These are phyloP conservation scores for Danio kyathit DNA, from an alignment of 2,797 vertebrate genomes.

Conservation along the genomic window DNA sequence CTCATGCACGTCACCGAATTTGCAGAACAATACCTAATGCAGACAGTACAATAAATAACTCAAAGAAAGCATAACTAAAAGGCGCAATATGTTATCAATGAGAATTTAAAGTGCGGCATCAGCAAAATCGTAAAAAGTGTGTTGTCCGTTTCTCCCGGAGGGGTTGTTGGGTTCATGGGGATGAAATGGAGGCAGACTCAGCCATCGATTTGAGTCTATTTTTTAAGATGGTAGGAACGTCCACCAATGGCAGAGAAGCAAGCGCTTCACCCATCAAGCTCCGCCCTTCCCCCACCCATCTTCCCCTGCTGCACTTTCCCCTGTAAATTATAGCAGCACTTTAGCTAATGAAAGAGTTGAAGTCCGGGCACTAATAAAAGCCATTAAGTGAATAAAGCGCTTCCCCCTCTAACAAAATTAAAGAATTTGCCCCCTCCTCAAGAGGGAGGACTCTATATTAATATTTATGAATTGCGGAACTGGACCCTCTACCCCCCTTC, in stretches of 20 bases:
- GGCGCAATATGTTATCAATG: constrained; percentile 9
- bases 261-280: constrained; percentile 69
- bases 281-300: constrained; percentile 70
- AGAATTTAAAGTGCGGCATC: constrained; percentile 34
- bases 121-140: constrained; percentile 14
- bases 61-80: constrained; percentile 16
- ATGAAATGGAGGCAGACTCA: constrained; percentile 57
- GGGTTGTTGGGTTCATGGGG: constrained; percentile 54
- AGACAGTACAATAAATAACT: background rate
- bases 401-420: constrained; percentile 90
- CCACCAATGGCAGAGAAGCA: constrained; percentile 60
- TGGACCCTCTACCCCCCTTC: constrained; percentile 66
- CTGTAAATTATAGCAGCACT: constrained; percentile 91
- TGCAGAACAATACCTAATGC: background rate
- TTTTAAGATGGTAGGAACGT: constrained; percentile 38
- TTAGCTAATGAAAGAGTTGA: constrained; percentile 91
- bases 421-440: constrained; percentile 82
- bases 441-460: constrained; percentile 85
- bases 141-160: constrained; percentile 13
- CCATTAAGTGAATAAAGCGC: constrained; percentile 91
- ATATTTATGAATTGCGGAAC: constrained; percentile 90
- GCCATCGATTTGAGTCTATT: constrained; percentile 37
- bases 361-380: constrained; percentile 88
- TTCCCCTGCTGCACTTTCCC: constrained; percentile 68
- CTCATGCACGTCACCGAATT: background rate